Conservation (phyloP, 2,888 invertebrate genomes). For the Metallyticus violacea region DNA sequence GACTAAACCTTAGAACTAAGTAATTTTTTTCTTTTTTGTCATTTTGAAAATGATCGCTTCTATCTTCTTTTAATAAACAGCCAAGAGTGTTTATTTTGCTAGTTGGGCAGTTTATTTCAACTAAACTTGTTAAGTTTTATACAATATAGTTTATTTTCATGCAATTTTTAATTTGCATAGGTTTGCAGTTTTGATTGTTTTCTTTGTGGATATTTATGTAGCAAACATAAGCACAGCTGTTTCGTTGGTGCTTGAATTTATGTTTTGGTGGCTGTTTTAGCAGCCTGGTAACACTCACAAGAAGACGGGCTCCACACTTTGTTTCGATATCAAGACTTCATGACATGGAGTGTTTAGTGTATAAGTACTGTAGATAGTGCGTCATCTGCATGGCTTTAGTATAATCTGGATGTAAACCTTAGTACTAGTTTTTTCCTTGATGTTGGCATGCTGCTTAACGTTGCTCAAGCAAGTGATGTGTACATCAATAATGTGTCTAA, state of each 20-base stretch:
- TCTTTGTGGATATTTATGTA: neutral
- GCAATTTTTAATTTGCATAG: neutral
- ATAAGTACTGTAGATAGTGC: neutral
- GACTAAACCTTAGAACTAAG: neutral
- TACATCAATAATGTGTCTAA: neutral
- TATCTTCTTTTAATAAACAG: neutral
- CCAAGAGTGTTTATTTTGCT: neutral
- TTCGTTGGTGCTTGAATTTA: neutral
- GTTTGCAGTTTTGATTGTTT: neutral
- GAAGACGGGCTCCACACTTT: neutral
- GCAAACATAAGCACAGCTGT: neutral
- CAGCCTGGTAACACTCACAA: neutral
- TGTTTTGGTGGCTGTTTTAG: neutral
- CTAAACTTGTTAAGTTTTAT: neutral
- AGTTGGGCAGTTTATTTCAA: neutral
- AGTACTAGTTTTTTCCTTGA: neutral
- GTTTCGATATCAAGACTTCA: neutral
- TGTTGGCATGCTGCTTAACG: neutral
- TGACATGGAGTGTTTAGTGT: neutral
- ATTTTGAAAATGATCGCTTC: neutral
- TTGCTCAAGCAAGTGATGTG: neutral
- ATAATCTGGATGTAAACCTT: neutral
- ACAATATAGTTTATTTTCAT: neutral
- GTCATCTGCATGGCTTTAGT: neutral
- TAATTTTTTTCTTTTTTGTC: neutral